Base-by-base conservation (phyloP, 2,113 vertebrate species). In the Bungarus multicinctus region DNA sequence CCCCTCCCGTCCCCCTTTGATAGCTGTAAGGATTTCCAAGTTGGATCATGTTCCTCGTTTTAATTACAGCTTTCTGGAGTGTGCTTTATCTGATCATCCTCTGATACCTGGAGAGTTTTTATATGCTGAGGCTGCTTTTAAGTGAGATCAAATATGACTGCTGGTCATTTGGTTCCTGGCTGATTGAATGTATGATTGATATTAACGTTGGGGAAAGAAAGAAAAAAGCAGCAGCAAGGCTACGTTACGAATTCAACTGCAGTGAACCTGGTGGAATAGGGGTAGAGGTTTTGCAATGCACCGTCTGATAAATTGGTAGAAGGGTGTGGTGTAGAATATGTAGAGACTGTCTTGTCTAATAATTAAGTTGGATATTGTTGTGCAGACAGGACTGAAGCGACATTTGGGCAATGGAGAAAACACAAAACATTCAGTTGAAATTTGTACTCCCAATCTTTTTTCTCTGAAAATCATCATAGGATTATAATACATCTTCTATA, bases 21-120 rank as follows among this genome's bases (percentile, higher is more conserved):
- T 94, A 52, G 74, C 88, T 90, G 50, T 25, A 90, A 60, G 64
- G 52, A 11, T 90, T 91, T 91, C 89, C 58, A 93, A 58, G 16
- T n/a, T 90, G 95, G 55, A 90, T 87, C 88, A n/a, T 89, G 93
- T 85, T 89, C 93, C 34, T 34, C 3, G 0, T 93, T 96, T 93
- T 94, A 94, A 91, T 95, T 92, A 30, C 34, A 57, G 0, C 54
- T 93, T 94, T 91, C 94, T 47, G 53, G 93, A 27, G 16, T 8
- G 0, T 58, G 1, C 53, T 45, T 50, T 88, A 23, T 94, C 92
- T 90, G 92, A 92, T 93, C 16, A 87, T 74, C 25, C 91, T 90
- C 69, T 89, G 74, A 3, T 34, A 89, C 4, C n/a, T 69, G 69
- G 57, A 58, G 90, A 92, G 88, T 74, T 87, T 43, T 89, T 55